Evolutionary conservation across 2,797 vertebrate genomes (phyloP).

Genomic region (Poeciliopsis presidionis): DNA sequence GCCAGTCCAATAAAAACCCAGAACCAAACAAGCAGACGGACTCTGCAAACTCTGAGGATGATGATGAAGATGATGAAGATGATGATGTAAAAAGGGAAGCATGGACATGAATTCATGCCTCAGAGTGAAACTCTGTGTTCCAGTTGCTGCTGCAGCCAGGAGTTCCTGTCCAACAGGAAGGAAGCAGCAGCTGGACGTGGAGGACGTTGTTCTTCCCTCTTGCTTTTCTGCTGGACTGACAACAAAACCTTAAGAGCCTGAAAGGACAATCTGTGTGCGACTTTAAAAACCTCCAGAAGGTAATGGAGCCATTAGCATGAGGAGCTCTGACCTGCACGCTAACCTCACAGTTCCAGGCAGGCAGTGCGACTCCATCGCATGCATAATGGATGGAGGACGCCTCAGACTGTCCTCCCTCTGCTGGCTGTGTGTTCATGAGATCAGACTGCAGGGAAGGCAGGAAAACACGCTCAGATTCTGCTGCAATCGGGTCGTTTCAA

Average conservation of each 20-base stretch:
- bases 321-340: slow-evolving; percentile 30
- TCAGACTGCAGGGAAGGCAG: slow-evolving; percentile 49
- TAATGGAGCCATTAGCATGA: slow-evolving; percentile 44
- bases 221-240: neutral
- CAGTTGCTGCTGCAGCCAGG: neutral
- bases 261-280: slow-evolving; percentile 31
- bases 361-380: slow-evolving; percentile 48
- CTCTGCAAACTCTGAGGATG: neutral
- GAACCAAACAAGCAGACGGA: too few species aligned
- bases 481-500: slow-evolving; percentile 11
- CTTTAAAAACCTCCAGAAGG: slow-evolving; percentile 46
- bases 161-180: neutral
- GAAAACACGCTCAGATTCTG: slow-evolving; percentile 19
- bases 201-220: neutral
- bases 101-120: neutral
- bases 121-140: neutral
- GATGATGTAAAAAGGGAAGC: too few species aligned
- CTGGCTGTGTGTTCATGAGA: slow-evolving; percentile 65
- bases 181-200: neutral
- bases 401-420: slow-evolving; percentile 51
- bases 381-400: slow-evolving; percentile 63
- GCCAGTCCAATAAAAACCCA: neutral
- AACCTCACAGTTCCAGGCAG: slow-evolving; percentile 42
- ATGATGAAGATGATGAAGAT: too few species aligned
- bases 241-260: slow-evolving; percentile 10